Base-by-base conservation (phyloP, 1,140 invertebrate genomes). In the Drosophila albomicans region DNA sequence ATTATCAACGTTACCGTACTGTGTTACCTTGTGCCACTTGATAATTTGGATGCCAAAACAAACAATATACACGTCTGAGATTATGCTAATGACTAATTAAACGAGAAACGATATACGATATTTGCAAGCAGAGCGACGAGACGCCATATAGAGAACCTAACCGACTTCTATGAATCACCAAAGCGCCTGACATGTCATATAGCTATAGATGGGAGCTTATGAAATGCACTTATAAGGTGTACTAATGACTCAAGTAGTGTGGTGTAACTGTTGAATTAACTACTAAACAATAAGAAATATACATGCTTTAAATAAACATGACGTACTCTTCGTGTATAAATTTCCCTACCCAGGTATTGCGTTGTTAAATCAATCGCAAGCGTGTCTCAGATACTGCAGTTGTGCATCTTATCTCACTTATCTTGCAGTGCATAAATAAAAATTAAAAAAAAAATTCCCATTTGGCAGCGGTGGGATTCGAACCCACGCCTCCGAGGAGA, bases 401-500 rank as follows among this genome's bases (percentile, higher is more conserved):
- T 3, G 7, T 8, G 35, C 35, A 38, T 7, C 35, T 38, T 38
- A 38, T 38, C 35, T 38, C 0, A 1, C 35, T 38, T 38, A 3
- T 38, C 5, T 13, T 2, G 3, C 3, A 5, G 41, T 43, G 35
- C 2, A 0, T 2, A 13, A 43, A 43, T 43, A 43, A 35, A 7
- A 43, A 35, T 35, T 49, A 61, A 25, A 67, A 57, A 76, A 71
- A 75, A 51, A 16, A 52, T 16, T 4, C 1, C 15, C 46, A 35
- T 41, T 73, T 86, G 97, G 96, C 97, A 98, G 97, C 97, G 97
- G 97, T 98, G 97, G 97, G 97, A 98, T 98, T 98, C 97, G 97
- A 98, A 98, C 97, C 97, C 97, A 98, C 97, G 97, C 97, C 97
- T 96, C 96, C 96, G 96, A 97, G 95, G 96, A 97, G 97, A 98